A percentile compares a stretch with the other conserved stretches of the same genome.
These are phyloP conservation scores for Phodopus roborovskii DNA, from an alignment of 2,113 vertebrate genomes.

Conservation along the genomic window DNA sequence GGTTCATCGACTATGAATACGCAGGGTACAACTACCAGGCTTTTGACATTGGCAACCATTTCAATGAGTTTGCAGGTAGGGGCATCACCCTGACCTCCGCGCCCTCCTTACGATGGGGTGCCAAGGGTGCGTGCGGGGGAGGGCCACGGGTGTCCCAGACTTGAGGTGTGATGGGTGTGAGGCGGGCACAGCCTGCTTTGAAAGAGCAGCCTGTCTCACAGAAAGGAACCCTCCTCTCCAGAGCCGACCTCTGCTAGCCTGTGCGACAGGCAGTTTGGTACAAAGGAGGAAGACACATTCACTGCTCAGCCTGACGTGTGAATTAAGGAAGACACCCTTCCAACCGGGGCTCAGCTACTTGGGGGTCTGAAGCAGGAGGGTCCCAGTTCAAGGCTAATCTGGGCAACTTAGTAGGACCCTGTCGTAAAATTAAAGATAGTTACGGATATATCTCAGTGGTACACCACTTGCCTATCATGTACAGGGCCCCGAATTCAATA, in stretches of 20 bases:
- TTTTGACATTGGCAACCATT: constrained; percentile 98
- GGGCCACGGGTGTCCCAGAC: not conserved
- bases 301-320: not conserved
- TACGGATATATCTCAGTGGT: not conserved
- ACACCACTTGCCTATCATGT: too few relatives aligned
- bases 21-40: constrained; percentile 98
- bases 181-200: not conserved
- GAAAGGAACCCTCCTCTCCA: not conserved
- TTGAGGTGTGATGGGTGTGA: accelerated
- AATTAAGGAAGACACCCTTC: not conserved
- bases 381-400: not conserved
- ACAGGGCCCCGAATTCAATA: not conserved
- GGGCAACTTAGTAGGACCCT: not conserved
- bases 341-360: not conserved
- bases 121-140: not conserved
- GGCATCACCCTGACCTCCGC: accelerated
- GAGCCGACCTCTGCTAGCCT: not conserved
- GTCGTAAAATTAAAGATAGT: not conserved
- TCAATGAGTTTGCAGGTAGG: constrained; percentile 98
- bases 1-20: constrained; percentile 98
- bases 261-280: not conserved
- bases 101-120: not conserved
- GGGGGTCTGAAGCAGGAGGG: not conserved
- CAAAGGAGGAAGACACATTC: not conserved
- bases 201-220: not conserved